phyloP scores from a whole-genome alignment of 2,113 vertebrate genomes.

The Calidris pugnax region DNA sequence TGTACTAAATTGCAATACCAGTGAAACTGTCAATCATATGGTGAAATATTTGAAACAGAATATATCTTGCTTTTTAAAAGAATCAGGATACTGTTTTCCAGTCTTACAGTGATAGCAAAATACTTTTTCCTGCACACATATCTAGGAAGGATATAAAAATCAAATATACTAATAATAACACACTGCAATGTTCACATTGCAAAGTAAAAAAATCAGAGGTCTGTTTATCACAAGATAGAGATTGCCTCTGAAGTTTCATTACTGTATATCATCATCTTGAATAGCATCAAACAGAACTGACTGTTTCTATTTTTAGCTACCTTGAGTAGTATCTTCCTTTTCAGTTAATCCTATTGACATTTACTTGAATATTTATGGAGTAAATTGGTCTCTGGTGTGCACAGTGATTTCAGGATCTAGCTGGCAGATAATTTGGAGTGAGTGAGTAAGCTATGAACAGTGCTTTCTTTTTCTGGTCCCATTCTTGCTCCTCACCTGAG shows the following conservation, averaged over 20 bases:
- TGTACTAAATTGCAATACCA: not conserved
- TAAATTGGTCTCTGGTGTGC: not conserved
- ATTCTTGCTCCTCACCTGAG: not conserved
- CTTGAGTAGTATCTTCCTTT: not conserved
- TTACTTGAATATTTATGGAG: not conserved
- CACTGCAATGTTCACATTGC: not conserved
- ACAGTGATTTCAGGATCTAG: not conserved
- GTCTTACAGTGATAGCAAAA: not conserved
- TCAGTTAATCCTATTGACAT: not conserved
- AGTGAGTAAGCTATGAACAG: not conserved
- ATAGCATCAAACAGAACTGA: not conserved
- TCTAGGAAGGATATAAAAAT: not conserved
- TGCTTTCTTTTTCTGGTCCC: not conserved
- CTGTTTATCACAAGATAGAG: not conserved
- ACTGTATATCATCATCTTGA: not conserved
- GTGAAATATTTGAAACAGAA: not conserved
- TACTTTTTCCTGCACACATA: not conserved
- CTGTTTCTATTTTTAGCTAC: not conserved
- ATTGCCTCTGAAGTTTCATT: not conserved
- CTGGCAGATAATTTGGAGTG: too few relatives aligned
- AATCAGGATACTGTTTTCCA: not conserved
- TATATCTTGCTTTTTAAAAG: not conserved
- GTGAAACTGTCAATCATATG: not conserved
- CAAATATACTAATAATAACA: not conserved
- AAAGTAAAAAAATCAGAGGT: not conserved